Evolutionary conservation across 2,797 vertebrate species (phyloP).

Genomic region (Chloroceryle amazona): DNA sequence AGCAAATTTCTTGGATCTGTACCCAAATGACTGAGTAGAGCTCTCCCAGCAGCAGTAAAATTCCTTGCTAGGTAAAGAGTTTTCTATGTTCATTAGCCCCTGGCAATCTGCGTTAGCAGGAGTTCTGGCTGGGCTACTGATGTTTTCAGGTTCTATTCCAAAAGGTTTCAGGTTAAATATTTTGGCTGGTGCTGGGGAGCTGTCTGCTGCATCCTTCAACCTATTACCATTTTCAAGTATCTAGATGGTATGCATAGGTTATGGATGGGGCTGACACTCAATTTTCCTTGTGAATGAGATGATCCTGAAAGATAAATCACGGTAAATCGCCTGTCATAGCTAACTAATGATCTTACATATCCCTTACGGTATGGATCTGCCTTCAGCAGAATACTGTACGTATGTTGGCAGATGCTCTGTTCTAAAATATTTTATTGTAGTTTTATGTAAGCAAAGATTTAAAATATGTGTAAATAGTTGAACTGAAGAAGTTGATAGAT

Average conservation of each 20-base stretch:
- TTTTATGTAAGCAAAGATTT: conserved; percentile 55
- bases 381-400: neutral
- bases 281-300: conserved; percentile 75
- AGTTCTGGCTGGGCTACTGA: conserved; percentile 68
- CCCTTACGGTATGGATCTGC: neutral
- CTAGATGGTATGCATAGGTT: conserved; percentile 71
- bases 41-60: conserved; percentile 70
- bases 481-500: neutral
- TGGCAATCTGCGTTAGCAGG: conserved; percentile 71
- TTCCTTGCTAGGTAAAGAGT: conserved; percentile 60
- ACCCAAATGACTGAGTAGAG: conserved; percentile 42
- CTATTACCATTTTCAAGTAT: conserved; percentile 74
- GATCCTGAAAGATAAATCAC: conserved; percentile 74
- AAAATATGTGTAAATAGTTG: conserved; percentile 19
- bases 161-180: conserved; percentile 73
- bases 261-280: conserved; percentile 75
- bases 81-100: conserved; percentile 67
- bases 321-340: conserved; percentile 62
- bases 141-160: conserved; percentile 73
- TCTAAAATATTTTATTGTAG: conserved; percentile 32
- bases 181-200: conserved; percentile 70
- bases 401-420: conserved; percentile 21
- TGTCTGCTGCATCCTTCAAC: conserved; percentile 72
- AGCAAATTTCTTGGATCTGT: conserved; percentile 64
- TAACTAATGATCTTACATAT: conserved; percentile 38